Base-by-base conservation (phyloP, 2,113 vertebrate genomes). In the Pelvicachromis taeniatus region DNA sequence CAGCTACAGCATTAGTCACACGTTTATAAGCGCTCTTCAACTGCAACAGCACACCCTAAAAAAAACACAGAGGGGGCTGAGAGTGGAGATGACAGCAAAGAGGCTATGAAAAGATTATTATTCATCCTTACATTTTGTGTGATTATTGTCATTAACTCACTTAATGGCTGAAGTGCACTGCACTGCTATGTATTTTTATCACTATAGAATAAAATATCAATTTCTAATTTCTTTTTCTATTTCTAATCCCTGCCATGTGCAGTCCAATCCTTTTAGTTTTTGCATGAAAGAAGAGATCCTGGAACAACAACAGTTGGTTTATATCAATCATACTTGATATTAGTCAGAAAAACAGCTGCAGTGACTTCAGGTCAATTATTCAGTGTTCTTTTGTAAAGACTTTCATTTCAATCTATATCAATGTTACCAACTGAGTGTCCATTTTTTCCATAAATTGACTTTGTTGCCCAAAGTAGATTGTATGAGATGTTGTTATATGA, bases 1-100 rank as follows among this genome's bases (percentile, higher is more conserved):
- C 79, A 33, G 81, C 85, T 48, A 78, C 82, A 77, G 80, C 16
- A 85, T 90, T 92, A 85, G 78, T 91, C 89, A 92, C 87, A 87
- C 54, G 78, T 89, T 90, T 84, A 80, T 87, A 85, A 73, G 83
- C 80, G 55, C 31, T 70, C 80, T 48, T 86, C 84, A 52, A 81
- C 89, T 31, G 23, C 86, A 83, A 23, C 80, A 75, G 45, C 16
- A 50, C 45, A 17, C 4, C 42, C 23, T 8, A 68, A 63, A 50
- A 8, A 19, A 7, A 53, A 31, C 23, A 2, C 63, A 26, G 55
- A 78, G 75, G 61, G 56, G 50, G 75, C 81, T 48, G 58, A 82
- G 70, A 61, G 70, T 26, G 42, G 80, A 75, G 50, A 56, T 55
- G 80, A 82, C 80, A 82, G 48, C 9, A 68, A 53, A 40, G 50